Percentiles rank a stretch among this genome's conserved stretches.
These are phyloP conservation scores for Microtus richardsoni DNA, from an alignment of 2,113 vertebrate genomes.

Conservation along the genomic window DNA sequence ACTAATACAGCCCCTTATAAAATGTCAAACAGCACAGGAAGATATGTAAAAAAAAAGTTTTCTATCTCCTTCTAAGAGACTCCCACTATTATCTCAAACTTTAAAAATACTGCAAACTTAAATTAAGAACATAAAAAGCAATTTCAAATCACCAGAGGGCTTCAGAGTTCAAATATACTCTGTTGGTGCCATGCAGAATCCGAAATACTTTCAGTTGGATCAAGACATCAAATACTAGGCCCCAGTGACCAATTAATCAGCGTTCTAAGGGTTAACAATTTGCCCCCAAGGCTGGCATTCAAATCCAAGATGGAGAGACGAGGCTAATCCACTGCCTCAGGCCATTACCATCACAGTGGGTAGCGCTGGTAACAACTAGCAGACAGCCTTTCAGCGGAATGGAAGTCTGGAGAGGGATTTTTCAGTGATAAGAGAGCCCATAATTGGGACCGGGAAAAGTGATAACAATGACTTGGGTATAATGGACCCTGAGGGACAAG, in stretches of 20 bases:
- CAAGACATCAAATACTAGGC: neutral
- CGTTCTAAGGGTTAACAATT: neutral
- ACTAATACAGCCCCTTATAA: constrained; percentile 41
- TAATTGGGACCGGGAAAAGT: neutral
- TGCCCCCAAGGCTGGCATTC: constrained; percentile 47
- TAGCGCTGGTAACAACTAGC: neutral
- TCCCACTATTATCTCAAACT: constrained; percentile 39
- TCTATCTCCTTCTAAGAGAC: constrained; percentile 35
- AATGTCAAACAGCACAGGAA: constrained; percentile 61
- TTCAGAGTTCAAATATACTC: neutral
- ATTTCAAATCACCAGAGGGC: constrained; percentile 24
- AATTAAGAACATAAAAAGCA: constrained; percentile 45
- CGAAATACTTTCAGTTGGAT: neutral
- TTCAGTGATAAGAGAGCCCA: neutral
- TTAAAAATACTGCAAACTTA: constrained; percentile 40
- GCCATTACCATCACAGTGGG: neutral
- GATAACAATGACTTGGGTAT: neutral
- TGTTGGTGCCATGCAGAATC: neutral
- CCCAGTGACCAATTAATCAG: neutral
- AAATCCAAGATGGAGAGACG: constrained; percentile 54
- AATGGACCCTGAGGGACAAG: neutral
- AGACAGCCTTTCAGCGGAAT: neutral
- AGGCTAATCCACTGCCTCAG: neutral
- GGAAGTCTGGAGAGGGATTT: neutral
- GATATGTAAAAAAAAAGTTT: constrained; percentile 7